Evolutionary conservation across 2,888 invertebrate genomes (phyloP).

Genomic region (Chironomus riparius): DNA sequence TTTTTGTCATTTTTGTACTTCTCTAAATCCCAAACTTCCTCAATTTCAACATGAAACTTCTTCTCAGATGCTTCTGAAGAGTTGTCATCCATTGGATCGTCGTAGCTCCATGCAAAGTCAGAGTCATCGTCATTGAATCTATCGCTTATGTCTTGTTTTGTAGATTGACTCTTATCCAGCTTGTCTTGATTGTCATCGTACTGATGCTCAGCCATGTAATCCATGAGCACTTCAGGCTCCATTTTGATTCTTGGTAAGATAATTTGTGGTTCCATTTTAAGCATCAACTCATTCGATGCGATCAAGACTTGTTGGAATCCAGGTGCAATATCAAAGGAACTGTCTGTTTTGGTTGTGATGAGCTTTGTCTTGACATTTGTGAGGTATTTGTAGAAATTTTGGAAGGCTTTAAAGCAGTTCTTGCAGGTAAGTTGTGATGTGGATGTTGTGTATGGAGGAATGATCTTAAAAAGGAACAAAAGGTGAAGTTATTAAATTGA

Average conservation of each 20-base stretch:
- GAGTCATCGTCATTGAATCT: neutral
- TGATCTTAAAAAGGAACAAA: neutral
- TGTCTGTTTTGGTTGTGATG: neutral
- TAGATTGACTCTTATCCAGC: too few species aligned
- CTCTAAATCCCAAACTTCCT: too few species aligned
- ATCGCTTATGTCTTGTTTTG: neutral
- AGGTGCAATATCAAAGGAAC: neutral
- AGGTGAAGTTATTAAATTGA: too few species aligned
- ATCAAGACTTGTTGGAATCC: neutral
- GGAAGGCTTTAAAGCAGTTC: neutral
- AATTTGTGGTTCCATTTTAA: neutral
- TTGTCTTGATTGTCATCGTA: too few species aligned
- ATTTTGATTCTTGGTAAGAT: neutral
- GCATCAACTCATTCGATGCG: neutral
- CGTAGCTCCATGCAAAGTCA: neutral
- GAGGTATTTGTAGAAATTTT: neutral
- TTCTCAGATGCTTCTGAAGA: neutral
- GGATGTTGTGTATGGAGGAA: neutral
- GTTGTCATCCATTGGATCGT: neutral
- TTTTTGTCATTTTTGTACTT: too few species aligned
- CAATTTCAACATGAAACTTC: too few species aligned
- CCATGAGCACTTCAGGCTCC: neutral
- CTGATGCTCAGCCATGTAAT: neutral
- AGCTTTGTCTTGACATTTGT: neutral
- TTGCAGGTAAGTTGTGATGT: neutral